Conservation (phyloP, 53 echinoderm and acorn worm species). For the Pentamera pediparva region DNA sequence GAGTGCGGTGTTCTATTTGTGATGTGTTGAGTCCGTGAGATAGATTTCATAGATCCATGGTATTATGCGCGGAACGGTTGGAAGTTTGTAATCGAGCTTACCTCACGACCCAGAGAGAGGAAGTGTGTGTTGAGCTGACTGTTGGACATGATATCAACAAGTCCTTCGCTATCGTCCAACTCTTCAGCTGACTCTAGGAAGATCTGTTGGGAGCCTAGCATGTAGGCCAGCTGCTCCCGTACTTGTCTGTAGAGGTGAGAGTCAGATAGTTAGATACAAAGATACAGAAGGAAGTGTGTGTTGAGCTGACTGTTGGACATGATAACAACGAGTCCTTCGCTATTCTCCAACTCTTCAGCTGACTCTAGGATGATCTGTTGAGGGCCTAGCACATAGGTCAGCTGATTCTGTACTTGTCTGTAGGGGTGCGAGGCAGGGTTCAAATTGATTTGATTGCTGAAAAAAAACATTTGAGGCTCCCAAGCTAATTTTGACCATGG, state of each 20-base stretch:
- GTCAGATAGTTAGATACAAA: background rate
- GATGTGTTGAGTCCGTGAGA: too few relatives aligned
- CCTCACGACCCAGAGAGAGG: conserved; percentile 84
- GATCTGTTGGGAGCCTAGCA: conserved; percentile 83
- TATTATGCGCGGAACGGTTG: too few relatives aligned
- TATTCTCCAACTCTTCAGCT: conserved; percentile 79
- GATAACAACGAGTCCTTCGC: conserved; percentile 85
- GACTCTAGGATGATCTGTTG: conserved; percentile 86
- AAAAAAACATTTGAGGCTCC: too few relatives aligned
- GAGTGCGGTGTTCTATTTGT: too few relatives aligned
- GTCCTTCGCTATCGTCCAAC: conserved; percentile 75
- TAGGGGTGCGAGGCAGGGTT: background rate
- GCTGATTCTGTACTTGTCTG: conserved; percentile 88
- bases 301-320: conserved; percentile 99
- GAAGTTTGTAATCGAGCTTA: too few relatives aligned
- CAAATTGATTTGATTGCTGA: too few relatives aligned
- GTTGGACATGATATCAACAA: conserved; percentile 98
- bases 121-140: conserved; percentile 95
- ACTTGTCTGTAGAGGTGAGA: conserved; percentile 43
- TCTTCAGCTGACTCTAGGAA: conserved; percentile 89
- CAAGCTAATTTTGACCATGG: too few relatives aligned
- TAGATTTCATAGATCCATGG: too few relatives aligned
- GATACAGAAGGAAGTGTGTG: conserved; percentile 92
- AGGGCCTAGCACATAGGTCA: conserved; percentile 85
- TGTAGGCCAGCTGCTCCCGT: conserved; percentile 93